A percentile compares a stretch with the other conserved stretches of the same genome.
Conservation (phyloP, 2,113 vertebrate genomes). For the Oxyura jamaicensis region DNA sequence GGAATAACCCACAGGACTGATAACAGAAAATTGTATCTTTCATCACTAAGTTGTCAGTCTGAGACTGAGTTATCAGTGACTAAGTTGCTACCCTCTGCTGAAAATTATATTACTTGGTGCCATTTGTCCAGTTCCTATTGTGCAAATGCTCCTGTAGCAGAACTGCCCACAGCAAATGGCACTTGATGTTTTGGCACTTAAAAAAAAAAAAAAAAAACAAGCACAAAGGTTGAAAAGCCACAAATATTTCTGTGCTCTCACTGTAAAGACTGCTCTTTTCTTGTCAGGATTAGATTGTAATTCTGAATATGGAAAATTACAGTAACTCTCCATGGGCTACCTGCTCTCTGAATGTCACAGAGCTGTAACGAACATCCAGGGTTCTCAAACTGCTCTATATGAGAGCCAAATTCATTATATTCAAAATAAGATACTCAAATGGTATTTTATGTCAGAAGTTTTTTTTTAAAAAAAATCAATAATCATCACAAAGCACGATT, state of each 20-base stretch:
- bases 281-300: not conserved
- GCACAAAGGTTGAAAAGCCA: not conserved
- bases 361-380: not conserved
- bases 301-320: not conserved
- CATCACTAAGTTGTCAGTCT: not conserved
- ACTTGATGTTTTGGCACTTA: not conserved
- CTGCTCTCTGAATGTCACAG: not conserved
- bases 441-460: not conserved
- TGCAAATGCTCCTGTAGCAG: not conserved
- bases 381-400: not conserved
- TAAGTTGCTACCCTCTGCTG: not conserved
- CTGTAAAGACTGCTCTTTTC: not conserved
- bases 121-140: not conserved
- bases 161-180: accelerated
- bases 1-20: not conserved
- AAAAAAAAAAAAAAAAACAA: not conserved
- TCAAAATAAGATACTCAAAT: not conserved
- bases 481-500: not conserved
- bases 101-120: accelerated
- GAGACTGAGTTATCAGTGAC: not conserved
- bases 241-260: not conserved
- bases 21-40: not conserved
- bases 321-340: not conserved
- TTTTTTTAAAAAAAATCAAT: not conserved
- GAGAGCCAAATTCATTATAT: not conserved